Conservation (phyloP, 2,888 invertebrate species). For the Sycophila texana region DNA sequence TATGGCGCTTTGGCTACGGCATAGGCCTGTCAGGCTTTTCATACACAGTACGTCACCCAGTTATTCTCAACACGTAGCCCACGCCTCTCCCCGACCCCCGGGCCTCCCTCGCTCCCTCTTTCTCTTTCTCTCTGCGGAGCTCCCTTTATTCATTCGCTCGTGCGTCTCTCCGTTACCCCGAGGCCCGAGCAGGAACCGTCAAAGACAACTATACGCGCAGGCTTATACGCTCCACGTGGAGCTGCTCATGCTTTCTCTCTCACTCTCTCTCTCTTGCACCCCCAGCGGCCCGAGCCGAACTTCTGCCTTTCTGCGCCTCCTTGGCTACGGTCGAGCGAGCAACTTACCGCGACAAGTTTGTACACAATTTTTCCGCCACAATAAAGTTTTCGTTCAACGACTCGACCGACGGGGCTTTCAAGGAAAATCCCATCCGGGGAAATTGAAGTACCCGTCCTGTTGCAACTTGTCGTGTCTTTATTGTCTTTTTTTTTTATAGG, state of each 20-base stretch:
- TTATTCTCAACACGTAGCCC: constrained; percentile 40
- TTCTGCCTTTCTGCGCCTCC: constrained; percentile 19
- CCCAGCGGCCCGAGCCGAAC: background rate
- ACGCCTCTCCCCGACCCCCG: too few species aligned
- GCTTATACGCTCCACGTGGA: background rate
- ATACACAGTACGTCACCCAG: constrained; percentile 38
- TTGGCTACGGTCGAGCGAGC: constrained; percentile 25
- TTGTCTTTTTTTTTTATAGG: background rate
- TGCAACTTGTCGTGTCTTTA: background rate
- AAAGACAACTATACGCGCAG: too few species aligned
- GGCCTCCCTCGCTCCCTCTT: background rate
- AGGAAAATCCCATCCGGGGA: background rate
- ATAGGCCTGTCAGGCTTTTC: constrained; percentile 41
- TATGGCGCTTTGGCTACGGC: constrained; percentile 21
- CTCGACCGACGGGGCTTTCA: too few species aligned
- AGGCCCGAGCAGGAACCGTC: constrained; percentile 4
- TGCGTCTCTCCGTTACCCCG: background rate
- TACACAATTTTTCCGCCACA: constrained; percentile 21
- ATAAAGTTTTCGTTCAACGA: constrained; percentile 4
- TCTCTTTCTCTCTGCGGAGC: background rate
- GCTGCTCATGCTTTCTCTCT: background rate
- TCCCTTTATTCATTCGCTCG: constrained; percentile 10
- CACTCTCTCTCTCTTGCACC: background rate
- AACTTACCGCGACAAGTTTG: constrained; percentile 25
- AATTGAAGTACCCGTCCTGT: background rate